Evolutionary conservation across 2,113 vertebrate genomes (phyloP).

Genomic region (Equus quagga): DNA sequence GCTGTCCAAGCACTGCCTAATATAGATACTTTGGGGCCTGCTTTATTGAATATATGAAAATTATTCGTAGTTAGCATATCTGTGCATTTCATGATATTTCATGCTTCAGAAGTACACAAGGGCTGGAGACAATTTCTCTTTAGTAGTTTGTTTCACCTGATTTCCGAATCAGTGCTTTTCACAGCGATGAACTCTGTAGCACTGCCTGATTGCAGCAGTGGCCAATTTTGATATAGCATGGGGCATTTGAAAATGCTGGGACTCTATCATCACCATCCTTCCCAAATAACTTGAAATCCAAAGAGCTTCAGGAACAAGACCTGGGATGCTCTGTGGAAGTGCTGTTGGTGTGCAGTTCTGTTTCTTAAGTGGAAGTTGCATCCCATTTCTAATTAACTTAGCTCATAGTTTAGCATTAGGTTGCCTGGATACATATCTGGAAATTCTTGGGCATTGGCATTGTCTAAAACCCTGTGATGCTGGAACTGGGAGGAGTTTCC

Average conservation of each 20-base stretch:
- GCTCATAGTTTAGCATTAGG: neutral
- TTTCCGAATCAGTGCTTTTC: neutral
- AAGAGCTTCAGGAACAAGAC: neutral
- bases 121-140: neutral
- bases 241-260: fast-evolving
- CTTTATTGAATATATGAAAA: neutral
- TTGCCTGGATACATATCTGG: neutral
- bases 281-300: neutral
- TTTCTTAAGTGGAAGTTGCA: neutral
- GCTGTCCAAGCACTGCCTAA: neutral
- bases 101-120: neutral
- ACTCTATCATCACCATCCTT: neutral
- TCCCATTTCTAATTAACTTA: neutral
- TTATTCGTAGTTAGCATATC: neutral
- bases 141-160: neutral
- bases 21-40: neutral
- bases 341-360: neutral
- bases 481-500: neutral
- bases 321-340: neutral
- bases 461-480: neutral
- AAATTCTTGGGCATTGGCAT: neutral
- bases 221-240: fast-evolving
- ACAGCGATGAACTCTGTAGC: neutral
- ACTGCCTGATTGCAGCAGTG: fast-evolving
- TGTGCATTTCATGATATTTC: neutral